Conservation (phyloP, 2,888 invertebrate species). For the Machimus atricapillus region DNA sequence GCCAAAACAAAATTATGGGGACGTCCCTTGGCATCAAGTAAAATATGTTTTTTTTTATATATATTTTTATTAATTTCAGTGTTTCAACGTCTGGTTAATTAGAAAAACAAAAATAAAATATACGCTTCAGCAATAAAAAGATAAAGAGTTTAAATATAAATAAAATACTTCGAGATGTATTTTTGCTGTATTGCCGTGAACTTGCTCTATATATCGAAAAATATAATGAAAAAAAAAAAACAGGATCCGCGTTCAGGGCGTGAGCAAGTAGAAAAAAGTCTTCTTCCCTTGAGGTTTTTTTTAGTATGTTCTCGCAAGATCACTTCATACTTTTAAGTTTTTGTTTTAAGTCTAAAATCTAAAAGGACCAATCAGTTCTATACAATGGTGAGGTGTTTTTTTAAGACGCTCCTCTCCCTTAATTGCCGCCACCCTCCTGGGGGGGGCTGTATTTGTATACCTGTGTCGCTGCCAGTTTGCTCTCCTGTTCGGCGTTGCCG, state of each 20-base stretch:
- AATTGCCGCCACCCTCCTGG: neutral
- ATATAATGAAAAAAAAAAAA: neutral
- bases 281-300: neutral
- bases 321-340: no score
- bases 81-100: neutral
- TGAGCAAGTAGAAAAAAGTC: conserved; percentile 31
- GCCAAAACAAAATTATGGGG: no score
- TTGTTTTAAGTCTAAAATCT: neutral
- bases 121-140: no score
- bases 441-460: neutral
- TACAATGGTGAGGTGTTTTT: neutral
- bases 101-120: neutral
- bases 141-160: no score
- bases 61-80: neutral
- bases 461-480: neutral
- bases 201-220: neutral
- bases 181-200: no score
- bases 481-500: neutral
- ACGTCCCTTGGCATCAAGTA: neutral
- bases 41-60: neutral
- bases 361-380: neutral
- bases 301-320: no score
- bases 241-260: neutral
- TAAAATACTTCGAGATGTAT: no score
- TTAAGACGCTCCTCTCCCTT: neutral